These are phyloP conservation scores for Crossocerus cetratus DNA, from an alignment of 2,888 invertebrate genomes.

Conservation along the genomic window DNA sequence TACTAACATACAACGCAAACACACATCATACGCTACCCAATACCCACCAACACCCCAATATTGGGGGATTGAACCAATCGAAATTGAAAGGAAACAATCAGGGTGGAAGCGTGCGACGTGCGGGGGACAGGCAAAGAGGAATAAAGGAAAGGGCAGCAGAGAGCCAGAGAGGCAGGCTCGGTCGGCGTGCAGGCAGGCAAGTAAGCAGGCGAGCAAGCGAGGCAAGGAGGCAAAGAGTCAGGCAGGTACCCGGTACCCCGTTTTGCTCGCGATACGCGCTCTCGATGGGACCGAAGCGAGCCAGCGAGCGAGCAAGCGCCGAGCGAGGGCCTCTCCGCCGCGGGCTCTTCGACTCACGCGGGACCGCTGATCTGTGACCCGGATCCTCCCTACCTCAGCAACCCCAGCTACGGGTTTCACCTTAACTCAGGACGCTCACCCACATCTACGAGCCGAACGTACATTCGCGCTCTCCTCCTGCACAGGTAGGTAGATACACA, in stretches of 20 bases:
- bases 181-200: conserved; percentile 16
- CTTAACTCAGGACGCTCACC: conserved; percentile 61
- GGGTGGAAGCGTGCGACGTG: conserved; percentile 26
- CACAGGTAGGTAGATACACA: conserved; percentile 36
- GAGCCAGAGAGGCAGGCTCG: conserved; percentile 9
- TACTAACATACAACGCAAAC: too few species aligned
- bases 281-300: conserved; percentile 68
- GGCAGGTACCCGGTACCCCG: conserved; percentile 61
- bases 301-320: conserved; percentile 2
- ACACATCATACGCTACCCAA: too few species aligned
- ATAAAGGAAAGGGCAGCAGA: conserved; percentile 21
- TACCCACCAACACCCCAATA: too few species aligned
- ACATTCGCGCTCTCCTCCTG: conserved; percentile 10
- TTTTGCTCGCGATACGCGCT: conserved; percentile 75
- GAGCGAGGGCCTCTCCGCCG: conserved; percentile 50
- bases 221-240: conserved; percentile 28
- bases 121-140: conserved; percentile 20
- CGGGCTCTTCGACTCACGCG: conserved; percentile 69
- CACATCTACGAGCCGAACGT: conserved; percentile 48
- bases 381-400: conserved; percentile 76
- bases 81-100: conserved; percentile 12
- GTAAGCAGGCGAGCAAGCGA: conserved; percentile 35
- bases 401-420: conserved; percentile 65
- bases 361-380: conserved; percentile 76
- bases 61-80: too few species aligned